These are phyloP conservation scores for Phocoena sinus DNA, from an alignment of 2,113 vertebrate species.

Conservation along the genomic window DNA sequence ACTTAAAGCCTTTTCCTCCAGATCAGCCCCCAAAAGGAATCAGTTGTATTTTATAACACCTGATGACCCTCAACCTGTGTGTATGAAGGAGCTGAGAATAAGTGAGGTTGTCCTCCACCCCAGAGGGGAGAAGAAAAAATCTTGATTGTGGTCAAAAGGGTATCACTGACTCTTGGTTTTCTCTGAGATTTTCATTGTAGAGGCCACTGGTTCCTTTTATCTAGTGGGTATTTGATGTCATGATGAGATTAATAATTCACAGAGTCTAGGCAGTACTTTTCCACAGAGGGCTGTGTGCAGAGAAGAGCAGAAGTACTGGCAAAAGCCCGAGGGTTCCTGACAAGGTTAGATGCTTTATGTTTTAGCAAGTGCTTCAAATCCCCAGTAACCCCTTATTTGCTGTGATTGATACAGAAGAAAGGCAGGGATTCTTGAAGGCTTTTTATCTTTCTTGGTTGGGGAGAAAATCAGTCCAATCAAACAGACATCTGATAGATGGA, in stretches of 20 bases:
- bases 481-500: background rate
- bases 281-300: slow-evolving; percentile 8
- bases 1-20: background rate
- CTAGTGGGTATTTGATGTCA: slow-evolving; percentile 41
- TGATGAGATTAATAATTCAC: slow-evolving; percentile 64
- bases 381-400: slow-evolving; percentile 2
- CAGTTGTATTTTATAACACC: background rate
- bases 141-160: background rate
- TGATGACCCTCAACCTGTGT: background rate
- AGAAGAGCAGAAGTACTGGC: background rate
- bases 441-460: background rate
- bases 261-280: slow-evolving; percentile 45
- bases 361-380: background rate
- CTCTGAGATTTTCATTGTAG: background rate
- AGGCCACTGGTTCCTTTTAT: slow-evolving; percentile 5
- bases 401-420: background rate
- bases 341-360: background rate
- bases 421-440: background rate
- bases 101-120: background rate
- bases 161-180: background rate
- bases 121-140: background rate
- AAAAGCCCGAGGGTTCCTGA: background rate
- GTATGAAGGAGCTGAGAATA: background rate
- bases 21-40: background rate
- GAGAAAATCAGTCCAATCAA: background rate